These are phyloP conservation scores for Spodoptera litura DNA, from an alignment of 1,140 invertebrate species.

Conservation along the genomic window DNA sequence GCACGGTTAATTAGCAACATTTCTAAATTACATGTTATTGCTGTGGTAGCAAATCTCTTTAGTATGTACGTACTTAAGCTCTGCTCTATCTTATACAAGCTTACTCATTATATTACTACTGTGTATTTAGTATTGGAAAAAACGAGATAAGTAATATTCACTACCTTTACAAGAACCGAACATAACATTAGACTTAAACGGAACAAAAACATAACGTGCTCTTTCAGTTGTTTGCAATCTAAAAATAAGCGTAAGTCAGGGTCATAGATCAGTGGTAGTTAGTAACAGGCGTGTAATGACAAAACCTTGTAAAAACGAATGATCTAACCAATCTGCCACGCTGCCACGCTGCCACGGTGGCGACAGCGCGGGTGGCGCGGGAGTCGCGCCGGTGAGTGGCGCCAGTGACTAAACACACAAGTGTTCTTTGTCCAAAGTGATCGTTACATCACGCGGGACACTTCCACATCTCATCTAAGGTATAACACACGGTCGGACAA, in stretches of 20 bases:
- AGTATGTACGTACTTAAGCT: background rate
- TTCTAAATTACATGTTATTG: too few relatives aligned
- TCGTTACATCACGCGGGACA: constrained; percentile 1
- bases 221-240: too few relatives aligned
- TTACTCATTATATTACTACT: too few relatives aligned
- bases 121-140: too few relatives aligned
- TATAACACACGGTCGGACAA: background rate
- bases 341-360: background rate
- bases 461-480: background rate
- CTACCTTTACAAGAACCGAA: too few relatives aligned
- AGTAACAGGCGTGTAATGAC: constrained; percentile 37
- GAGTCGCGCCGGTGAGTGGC: constrained; percentile 11
- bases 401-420: constrained; percentile 20
- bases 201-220: too few relatives aligned
- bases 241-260: too few relatives aligned
- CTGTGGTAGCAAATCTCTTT: background rate
- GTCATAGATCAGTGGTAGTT: background rate
- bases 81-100: too few relatives aligned
- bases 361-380: background rate
- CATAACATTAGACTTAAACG: too few relatives aligned
- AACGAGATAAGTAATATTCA: too few relatives aligned
- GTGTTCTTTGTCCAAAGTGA: constrained; percentile 27
- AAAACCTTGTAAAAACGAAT: constrained; percentile 32
- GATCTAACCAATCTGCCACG: constrained; percentile 22
- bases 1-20: too few relatives aligned